Evolutionary conservation across 1,140 invertebrate species (phyloP), one percentile per base, ranked within the genome.

Genomic region (Lordiphosa clarofinis): DNA sequence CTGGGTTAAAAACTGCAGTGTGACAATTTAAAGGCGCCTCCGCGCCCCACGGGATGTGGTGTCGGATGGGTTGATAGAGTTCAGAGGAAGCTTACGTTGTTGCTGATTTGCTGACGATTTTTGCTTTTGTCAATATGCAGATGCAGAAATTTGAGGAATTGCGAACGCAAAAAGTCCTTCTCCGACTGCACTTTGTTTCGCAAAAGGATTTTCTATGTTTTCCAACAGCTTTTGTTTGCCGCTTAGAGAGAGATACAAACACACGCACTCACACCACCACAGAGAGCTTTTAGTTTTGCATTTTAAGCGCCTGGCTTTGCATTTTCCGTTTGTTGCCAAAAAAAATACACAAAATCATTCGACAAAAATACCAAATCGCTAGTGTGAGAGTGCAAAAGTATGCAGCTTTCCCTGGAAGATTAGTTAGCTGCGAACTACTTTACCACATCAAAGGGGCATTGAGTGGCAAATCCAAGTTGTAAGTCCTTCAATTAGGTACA

Each of bases 171-270:
- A 36, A 49, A n/a, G 10, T 40, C 11, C 54, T 58, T 43, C 39
- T 24, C 38, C 37, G 4, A 4, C 21, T 21, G 21, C 21, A 65
- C 70, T 73, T 82, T 81, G 71, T 82, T 82, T 68, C 50, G 66
- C 76, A 82, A 82, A 82, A 71, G 76, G 76, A 82, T 82, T 82
- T 82, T 75, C 76, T 68, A 71, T 81, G 78, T 82, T 82, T 15
- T 82, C 59, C 55, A 71, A 58, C 66, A 71, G 75, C 75, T 74
- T 81, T 81, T 79, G 75, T 79, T 78, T 81, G 65, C 75, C 75
- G 67, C 73, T 78, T 67, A 78, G 1, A 3, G 3, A 15, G 15
- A 15, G 15, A 15, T 15, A 15, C 15, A 15, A 15, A 33, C 24
- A 38, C 12, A 47, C 31, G 28, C 13, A 44, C 12, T 35, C 11